phyloP scores from a whole-genome alignment of 1,140 invertebrate species.

The Apis laboriosa region DNA sequence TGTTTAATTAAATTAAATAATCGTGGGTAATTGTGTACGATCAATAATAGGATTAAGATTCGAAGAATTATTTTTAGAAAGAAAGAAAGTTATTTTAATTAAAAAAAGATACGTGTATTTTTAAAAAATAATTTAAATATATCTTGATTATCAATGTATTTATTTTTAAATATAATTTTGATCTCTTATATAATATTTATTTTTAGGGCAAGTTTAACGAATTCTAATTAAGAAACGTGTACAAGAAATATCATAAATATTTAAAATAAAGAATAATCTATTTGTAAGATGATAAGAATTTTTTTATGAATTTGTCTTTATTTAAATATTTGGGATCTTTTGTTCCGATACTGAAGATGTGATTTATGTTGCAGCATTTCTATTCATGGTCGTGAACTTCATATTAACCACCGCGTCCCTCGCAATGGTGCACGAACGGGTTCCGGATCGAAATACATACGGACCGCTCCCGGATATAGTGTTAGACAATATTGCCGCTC shows the following conservation, averaged over 20 bases:
- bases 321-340: not conserved
- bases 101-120: not conserved
- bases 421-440: slow-evolving; percentile 91
- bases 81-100: too few relatives aligned
- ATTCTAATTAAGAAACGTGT: not conserved
- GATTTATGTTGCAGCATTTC: slow-evolving; percentile 80
- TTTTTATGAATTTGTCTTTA: not conserved
- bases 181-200: not conserved
- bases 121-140: not conserved
- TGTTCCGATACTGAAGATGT: not conserved
- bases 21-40: not conserved
- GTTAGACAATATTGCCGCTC: slow-evolving; percentile 87
- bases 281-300: not conserved
- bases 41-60: not conserved
- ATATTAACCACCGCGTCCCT: slow-evolving; percentile 86
- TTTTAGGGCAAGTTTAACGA: not conserved
- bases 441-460: slow-evolving; percentile 87
- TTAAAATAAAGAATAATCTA: not conserved
- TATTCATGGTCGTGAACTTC: slow-evolving; percentile 84
- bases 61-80: too few relatives aligned
- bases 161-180: not conserved
- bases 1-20: not conserved
- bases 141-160: not conserved
- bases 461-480: slow-evolving; percentile 90
- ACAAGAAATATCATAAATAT: not conserved